Evolutionary conservation across 2,113 vertebrate species (phyloP), one percentile per base, ranked within the genome.

Genomic region (Eptatretus burgeri): DNA sequence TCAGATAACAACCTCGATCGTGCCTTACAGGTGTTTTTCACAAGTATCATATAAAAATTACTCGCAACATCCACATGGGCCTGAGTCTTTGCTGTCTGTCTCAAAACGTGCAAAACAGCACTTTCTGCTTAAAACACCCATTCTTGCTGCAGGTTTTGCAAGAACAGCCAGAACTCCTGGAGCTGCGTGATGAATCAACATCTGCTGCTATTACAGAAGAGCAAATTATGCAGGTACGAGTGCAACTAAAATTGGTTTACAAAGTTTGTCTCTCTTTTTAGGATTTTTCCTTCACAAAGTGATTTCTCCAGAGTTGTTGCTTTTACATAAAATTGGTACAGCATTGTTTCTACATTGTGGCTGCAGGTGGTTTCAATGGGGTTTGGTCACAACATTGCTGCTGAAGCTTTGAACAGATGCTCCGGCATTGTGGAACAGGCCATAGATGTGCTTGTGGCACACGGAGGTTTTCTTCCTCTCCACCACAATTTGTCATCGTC

Each of bases 281-380:
- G 27, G 27, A 41, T 41, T 41, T 41, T 41, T 41, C 7, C 3
- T 41, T 41, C 27, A 41, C 27, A 41, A 41, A 41, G 27, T 41
- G 27, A 7, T 41, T 41, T 41, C 27, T 41, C 27, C 7, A 5
- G 27, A 7, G 27, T 41, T 41, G 27, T 41, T 41, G 27, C 27
- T 41, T 41, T 3, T 3, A 41, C 27, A 41, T 41, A 5, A 41
- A 41, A 41, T 41, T 41, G 27, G 27, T 41, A 41, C 27, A 41
- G 27, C 27, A 41, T 41, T 41, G 27, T 7, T 7, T 41, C 27
- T 41, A 20, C 9, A 50, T 12, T 1, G 14, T 8, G 62, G 14
- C 14, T 64, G 16, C 27, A 93, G 86, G 67, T 95, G 70, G 63
- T 76, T 14, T 88, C 82, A 41, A 70, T 85, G 72, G 86, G 85